These are phyloP conservation scores for Drosophila nasuta DNA, from an alignment of 1,140 invertebrate species.

Conservation along the genomic window DNA sequence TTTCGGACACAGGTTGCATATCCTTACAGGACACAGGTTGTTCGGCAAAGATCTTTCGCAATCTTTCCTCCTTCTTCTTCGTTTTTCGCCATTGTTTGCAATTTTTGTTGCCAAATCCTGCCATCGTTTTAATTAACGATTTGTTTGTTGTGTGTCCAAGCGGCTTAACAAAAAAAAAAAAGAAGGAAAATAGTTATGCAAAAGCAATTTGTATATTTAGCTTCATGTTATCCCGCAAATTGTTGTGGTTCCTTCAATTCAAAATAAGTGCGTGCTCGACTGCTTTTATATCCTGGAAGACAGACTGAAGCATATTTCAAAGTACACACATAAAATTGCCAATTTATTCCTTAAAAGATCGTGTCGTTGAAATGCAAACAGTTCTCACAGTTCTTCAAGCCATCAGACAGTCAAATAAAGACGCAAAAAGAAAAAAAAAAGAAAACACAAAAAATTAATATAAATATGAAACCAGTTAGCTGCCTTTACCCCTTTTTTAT, in stretches of 20 bases:
- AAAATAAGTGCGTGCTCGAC: not conserved
- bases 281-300: not conserved
- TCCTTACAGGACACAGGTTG: conserved; percentile 16
- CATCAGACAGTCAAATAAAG: not conserved
- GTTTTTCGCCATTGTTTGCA: not conserved
- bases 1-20: conserved; percentile 7
- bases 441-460: conserved; percentile 12
- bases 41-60: conserved; percentile 25
- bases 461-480: conserved; percentile 30
- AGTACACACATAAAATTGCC: no score
- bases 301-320: not conserved
- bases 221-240: conserved; percentile 35
- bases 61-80: not conserved
- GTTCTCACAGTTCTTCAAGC: conserved; percentile 4
- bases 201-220: conserved; percentile 30
- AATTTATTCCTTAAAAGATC: not conserved
- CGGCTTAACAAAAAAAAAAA: not conserved
- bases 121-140: conserved; percentile 28
- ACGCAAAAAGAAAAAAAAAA: not conserved
- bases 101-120: not conserved
- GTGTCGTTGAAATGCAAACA: not conserved
- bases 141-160: conserved; percentile 16
- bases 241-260: conserved; percentile 12
- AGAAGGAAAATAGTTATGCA: not conserved
- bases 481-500: not conserved